Percentiles rank a stretch among this genome's conserved stretches.
Conservation (phyloP, 2,888 invertebrate species). For the Pollenia labialis region DNA sequence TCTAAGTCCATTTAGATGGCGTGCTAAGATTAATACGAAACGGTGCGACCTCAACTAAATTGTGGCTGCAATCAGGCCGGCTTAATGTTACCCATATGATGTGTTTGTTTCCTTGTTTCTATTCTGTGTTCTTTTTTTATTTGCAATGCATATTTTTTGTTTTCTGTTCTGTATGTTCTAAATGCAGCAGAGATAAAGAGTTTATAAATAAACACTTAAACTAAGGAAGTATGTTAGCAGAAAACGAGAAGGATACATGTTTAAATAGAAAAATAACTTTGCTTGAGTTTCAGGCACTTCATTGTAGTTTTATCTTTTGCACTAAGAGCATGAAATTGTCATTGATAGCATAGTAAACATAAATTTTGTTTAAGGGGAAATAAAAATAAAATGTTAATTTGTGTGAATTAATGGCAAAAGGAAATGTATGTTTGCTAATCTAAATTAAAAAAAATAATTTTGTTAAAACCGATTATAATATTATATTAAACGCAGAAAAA, state of each 20-base stretch:
- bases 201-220: conserved; percentile 67
- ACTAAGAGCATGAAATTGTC: conserved; percentile 37
- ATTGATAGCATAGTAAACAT: conserved; percentile 48
- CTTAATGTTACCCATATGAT: conserved; percentile 32
- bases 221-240: conserved; percentile 7
- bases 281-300: conserved; percentile 68
- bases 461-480: no score
- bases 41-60: conserved; percentile 73
- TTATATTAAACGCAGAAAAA: no score
- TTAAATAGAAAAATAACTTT: conserved; percentile 63
- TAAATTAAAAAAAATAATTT: no score
- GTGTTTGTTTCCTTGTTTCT: conserved; percentile 17
- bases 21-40: conserved; percentile 75
- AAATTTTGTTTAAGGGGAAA: not conserved
- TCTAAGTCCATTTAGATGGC: conserved; percentile 76
- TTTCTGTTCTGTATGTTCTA: not conserved
- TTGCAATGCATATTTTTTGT: not conserved
- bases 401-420: no score
- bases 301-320: conserved; percentile 61
- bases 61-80: conserved; percentile 41
- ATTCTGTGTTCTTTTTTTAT: not conserved
- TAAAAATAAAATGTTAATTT: not conserved
- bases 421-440: no score
- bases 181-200: conserved; percentile 51
- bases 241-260: conserved; percentile 40